Base-by-base conservation (phyloP, 1,140 invertebrate species). In the Coelopa frigida region DNA sequence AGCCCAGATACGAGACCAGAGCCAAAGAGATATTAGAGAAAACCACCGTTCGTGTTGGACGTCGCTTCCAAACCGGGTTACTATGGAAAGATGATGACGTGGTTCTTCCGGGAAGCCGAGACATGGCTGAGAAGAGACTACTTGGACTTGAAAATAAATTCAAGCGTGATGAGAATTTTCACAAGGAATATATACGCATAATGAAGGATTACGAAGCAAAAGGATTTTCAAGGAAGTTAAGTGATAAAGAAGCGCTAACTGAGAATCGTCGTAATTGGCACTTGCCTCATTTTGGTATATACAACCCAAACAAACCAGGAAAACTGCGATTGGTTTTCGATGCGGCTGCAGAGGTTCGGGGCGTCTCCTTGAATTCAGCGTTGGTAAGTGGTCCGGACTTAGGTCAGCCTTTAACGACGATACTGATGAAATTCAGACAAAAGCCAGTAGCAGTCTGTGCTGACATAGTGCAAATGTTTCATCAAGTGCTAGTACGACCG, bases 381-480 rank as follows among this genome's bases (percentile, higher is more conserved):
- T 46, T 59, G 26, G 18, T 57, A 18, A 49, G 49, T 1, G 64
- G 64, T 8, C 62, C 62, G 14, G 48, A 49, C 21, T 24, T 45
- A 4, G 35, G 55, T 1, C 44, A 23, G 17, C 23, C 22, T 18
- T 26, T 22, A 11, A n/a, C 46, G 18, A 58, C 54, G 1, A 56
- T 68, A 5, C 26, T 70, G 6, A 54, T 69, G 14, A 43, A 55
- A 7, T 72, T 71, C 33, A 26, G 68, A 8, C 43, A 58, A 24
- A 38, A 48, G 7, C 7, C 5, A 4, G 39, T 63, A 1, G 63
- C 56, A 1, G 45, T 66, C 11, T 48, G 21, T 15, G 53, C 46
- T 6, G 59, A 68, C 41, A 68, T 71, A 3, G 11, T 42, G 12
- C 68, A 72, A 8, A 72, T 71, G 68, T 72, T 72, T 20, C 38